Evolutionary conservation across 2,113 vertebrate genomes (phyloP), one percentile per base, ranked within the genome.

Genomic region (Panthera tigris): DNA sequence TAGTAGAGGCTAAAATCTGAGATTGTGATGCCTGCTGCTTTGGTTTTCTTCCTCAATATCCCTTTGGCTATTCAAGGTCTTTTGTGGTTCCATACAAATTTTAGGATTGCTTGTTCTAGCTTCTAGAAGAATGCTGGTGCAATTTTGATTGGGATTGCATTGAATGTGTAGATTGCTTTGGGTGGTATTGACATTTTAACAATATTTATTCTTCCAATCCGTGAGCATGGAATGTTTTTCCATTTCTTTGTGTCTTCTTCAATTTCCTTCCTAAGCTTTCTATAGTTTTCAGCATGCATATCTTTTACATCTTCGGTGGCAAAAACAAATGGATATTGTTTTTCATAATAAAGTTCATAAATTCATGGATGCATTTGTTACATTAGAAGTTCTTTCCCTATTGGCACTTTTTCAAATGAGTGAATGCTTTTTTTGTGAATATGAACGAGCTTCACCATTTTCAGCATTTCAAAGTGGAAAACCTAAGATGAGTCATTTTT

Each of bases 391-490:
- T 27, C 73, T 81, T 84, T 89, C 25, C 14, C 12, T 87, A 7
- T 61, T 90, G 50, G 48, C 33, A 48, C 15, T 73, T 94, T 97
- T 79, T 89, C 61, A 66, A 52, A 57, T 92, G 19, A 97, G 12
- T 39, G 41, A 86, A 55, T 86, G 29, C 23, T 12, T 52, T 69
- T 83, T 83, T 91, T 87, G 12, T 45, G 12, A 97, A 39, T 78
- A 16, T 94, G 29, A 84, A 6, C 23, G 91, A 55, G 27, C 63
- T 78, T 81, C 41, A 19, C 45, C 4, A 84, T 31, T 84, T 97
- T 96, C 71, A 95, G 27, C 36, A 63, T 96, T 96, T 94, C 27
- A 85, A 3, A 81, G 81, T 61, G 29, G 14, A 45, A 14, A 83
- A 55, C 2, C 80, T 85, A 12, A 41, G 31, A 84, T 88, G 48